Conservation (phyloP, 2,113 vertebrate species). For the Labeo catla region DNA sequence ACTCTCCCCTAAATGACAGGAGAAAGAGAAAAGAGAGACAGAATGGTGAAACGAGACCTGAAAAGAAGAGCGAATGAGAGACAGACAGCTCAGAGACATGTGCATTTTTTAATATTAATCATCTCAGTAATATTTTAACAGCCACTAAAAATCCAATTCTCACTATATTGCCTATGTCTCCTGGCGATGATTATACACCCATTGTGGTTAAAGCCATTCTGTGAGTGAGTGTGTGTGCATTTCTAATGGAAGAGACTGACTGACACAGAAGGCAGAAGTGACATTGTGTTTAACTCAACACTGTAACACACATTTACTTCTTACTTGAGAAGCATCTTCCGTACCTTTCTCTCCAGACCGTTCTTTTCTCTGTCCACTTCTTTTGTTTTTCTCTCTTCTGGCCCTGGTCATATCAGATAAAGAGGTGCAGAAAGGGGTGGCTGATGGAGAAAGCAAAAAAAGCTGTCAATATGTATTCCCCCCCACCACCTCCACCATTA, state of each 20-base stretch:
- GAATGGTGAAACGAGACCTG: background rate
- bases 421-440: conserved; percentile 20
- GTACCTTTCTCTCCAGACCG: background rate
- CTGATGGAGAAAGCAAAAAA: conserved; percentile 61
- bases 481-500: conserved; percentile 66
- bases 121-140: conserved; percentile 86
- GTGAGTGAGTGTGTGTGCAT: conserved; percentile 49
- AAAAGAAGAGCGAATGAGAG: conserved; percentile 33
- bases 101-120: conserved; percentile 83
- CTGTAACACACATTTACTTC: conserved; percentile 38
- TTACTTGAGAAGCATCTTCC: conserved; percentile 43
- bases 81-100: conserved; percentile 72
- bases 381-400: conserved; percentile 17
- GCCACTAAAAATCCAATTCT: conserved; percentile 82
- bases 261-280: conserved; percentile 66
- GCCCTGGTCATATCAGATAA: conserved; percentile 46
- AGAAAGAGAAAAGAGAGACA: conserved; percentile 50
- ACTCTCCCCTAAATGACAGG: background rate
- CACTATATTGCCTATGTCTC: conserved; percentile 77
- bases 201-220: conserved; percentile 45
- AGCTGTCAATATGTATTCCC: conserved; percentile 74
- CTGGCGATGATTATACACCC: conserved; percentile 73
- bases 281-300: conserved; percentile 64
- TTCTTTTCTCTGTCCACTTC: conserved; percentile 38
- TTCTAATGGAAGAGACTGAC: conserved; percentile 60